These are phyloP conservation scores for Leucoraja ocellata DNA, from an alignment of 2,797 vertebrate genomes.

Conservation along the genomic window DNA sequence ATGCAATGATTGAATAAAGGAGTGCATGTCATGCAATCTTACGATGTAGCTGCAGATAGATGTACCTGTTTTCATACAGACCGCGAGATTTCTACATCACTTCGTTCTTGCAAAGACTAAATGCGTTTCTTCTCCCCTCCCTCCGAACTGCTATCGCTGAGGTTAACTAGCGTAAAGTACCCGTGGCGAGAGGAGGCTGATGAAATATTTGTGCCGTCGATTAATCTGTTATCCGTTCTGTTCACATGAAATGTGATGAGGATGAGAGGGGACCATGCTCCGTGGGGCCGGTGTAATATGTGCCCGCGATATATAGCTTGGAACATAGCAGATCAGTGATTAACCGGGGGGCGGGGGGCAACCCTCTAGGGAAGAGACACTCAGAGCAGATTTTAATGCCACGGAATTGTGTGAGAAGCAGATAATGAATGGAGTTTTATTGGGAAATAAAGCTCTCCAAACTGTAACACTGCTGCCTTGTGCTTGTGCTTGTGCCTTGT, in stretches of 20 bases:
- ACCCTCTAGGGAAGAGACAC: conserved; percentile 59
- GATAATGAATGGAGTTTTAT: conserved; percentile 75
- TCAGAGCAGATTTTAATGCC: conserved; percentile 69
- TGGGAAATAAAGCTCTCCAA: conserved; percentile 53
- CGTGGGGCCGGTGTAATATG: conserved; percentile 62
- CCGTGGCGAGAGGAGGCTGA: conserved; percentile 55
- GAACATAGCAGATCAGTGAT: conserved; percentile 61
- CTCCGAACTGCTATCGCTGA: conserved; percentile 42
- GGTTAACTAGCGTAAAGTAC: conserved; percentile 58
- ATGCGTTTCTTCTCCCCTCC: conserved; percentile 44
- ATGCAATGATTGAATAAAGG: conserved; percentile 83
- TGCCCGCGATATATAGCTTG: conserved; percentile 67
- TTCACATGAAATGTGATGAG: conserved; percentile 65
- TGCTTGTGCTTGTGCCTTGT: too few relatives aligned
- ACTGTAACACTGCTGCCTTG: conserved; percentile 44
- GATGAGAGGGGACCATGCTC: conserved; percentile 62
- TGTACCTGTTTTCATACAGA: conserved; percentile 58
- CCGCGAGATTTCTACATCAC: conserved; percentile 54
- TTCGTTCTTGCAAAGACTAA: conserved; percentile 41
- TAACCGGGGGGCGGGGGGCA: conserved; percentile 46
- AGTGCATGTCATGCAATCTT: conserved; percentile 75
- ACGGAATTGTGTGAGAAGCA: conserved; percentile 55
- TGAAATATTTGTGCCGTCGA: conserved; percentile 68
- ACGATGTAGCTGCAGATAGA: conserved; percentile 67
- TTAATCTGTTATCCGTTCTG: conserved; percentile 68